A percentile compares a stretch with the other conserved stretches of the same genome.
These are phyloP conservation scores for Campoplex capitator DNA, from an alignment of 2,888 invertebrate species.

Conservation along the genomic window DNA sequence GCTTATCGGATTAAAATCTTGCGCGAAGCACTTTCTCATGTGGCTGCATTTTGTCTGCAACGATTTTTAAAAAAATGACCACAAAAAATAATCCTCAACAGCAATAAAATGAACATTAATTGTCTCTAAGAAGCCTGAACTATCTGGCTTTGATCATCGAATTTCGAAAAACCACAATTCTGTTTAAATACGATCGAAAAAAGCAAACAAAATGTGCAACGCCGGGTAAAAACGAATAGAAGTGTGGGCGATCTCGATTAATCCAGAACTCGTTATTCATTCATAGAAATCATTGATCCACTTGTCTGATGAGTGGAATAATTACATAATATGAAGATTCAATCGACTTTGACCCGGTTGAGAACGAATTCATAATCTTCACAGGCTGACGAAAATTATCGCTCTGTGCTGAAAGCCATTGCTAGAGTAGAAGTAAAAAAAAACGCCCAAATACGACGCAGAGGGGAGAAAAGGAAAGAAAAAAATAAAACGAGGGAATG, in stretches of 20 bases:
- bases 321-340: conserved; percentile 4
- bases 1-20: conserved; percentile 7
- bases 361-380: not conserved
- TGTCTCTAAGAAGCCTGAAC: too few species aligned
- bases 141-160: too few species aligned
- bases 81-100: not conserved
- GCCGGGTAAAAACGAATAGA: not conserved
- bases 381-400: conserved; percentile 28
- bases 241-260: not conserved
- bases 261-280: not conserved
- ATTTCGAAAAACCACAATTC: not conserved
- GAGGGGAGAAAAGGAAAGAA: conserved; percentile 45
- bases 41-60: not conserved
- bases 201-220: not conserved
- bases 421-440: conserved; percentile 34
- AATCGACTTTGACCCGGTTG: not conserved
- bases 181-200: not conserved
- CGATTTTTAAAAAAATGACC: not conserved
- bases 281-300: not conserved
- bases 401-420: conserved; percentile 53
- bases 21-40: not conserved
- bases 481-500: conserved; percentile 70
- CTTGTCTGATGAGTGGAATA: not conserved
- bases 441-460: conserved; percentile 21
- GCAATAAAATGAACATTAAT: not conserved